Percentiles rank a stretch among this genome's conserved stretches.
phyloP scores from a whole-genome alignment of 2,113 vertebrate genomes.

The Phyllostomus discolor region DNA sequence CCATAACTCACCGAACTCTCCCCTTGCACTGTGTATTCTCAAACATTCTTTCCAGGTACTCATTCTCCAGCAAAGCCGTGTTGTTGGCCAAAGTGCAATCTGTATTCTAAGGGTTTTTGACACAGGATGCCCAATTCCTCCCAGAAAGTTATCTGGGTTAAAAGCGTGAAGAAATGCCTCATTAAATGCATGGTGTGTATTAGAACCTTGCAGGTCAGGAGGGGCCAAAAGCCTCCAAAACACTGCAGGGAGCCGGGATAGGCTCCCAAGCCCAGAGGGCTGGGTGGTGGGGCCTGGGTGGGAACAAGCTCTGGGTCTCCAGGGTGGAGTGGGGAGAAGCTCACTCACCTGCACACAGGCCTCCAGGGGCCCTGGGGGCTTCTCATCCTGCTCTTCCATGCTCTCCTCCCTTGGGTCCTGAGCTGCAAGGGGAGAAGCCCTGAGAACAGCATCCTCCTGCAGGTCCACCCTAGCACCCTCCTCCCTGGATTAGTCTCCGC shows the following conservation, averaged over 20 bases:
- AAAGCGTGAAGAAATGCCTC: background rate
- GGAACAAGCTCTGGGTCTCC: background rate
- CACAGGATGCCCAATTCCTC: background rate
- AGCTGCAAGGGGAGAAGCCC: background rate
- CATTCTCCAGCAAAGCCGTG: background rate
- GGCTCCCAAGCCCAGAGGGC: background rate
- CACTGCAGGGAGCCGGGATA: background rate
- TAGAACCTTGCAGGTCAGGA: background rate
- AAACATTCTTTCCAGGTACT: background rate
- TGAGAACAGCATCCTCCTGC: background rate
- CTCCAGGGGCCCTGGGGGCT: background rate
- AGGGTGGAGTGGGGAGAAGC: background rate
- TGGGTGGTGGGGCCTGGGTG: background rate
- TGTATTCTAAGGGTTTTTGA: background rate
- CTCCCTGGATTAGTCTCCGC: background rate
- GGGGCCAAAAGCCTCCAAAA: background rate
- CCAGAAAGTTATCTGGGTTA: background rate
- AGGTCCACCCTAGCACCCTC: no score
- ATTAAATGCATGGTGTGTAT: background rate
- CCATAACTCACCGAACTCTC: background rate
- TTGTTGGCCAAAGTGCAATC: background rate
- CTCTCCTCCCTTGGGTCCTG: background rate
- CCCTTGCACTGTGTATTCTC: background rate
- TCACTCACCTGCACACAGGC: background rate
- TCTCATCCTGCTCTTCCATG: constrained; percentile 49